Conservation (phyloP, 2,797 vertebrate genomes). For the Thalassophryne amazonica region DNA sequence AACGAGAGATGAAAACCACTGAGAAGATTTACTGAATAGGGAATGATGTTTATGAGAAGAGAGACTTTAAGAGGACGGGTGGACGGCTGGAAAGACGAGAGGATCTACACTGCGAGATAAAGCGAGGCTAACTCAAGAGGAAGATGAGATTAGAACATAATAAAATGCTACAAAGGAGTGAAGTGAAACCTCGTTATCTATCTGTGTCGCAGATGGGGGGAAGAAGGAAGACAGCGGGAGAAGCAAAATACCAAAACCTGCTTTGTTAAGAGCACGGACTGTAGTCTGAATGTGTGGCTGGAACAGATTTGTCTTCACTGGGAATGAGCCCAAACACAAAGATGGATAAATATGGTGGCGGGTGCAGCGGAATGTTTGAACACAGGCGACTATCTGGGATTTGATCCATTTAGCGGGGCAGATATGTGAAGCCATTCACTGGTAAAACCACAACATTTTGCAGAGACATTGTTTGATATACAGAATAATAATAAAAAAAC, state of each 20-base stretch:
- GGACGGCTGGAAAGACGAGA: conserved; percentile 23
- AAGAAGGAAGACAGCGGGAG: conserved; percentile 13
- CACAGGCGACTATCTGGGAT: conserved; percentile 14
- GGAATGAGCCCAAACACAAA: conserved; percentile 39
- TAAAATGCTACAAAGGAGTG: conserved; percentile 47
- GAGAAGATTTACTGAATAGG: conserved; percentile 46
- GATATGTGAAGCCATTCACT: conserved; percentile 13
- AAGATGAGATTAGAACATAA: conserved; percentile 61
- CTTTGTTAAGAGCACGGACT: conserved; percentile 84
- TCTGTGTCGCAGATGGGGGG: conserved; percentile 29
- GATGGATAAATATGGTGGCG: conserved; percentile 43
- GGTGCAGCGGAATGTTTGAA: conserved; percentile 40
- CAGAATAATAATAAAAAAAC: too few relatives aligned
- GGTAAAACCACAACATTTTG: too few relatives aligned
- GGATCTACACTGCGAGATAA: conserved; percentile 42
- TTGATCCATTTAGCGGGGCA: too few relatives aligned
- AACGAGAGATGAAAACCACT: conserved; percentile 25
- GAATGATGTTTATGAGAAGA: conserved; percentile 32
- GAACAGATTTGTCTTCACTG: conserved; percentile 35
- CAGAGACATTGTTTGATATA: too few relatives aligned
- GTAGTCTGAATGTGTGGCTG: conserved; percentile 62
- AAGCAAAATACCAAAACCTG: conserved; percentile 67
- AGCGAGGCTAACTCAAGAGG: conserved; percentile 33
- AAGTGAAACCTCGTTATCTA: conserved; percentile 46
- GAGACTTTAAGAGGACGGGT: conserved; percentile 29